Conservation (phyloP, 2,888 invertebrate genomes). For the Camponotus fellah region DNA sequence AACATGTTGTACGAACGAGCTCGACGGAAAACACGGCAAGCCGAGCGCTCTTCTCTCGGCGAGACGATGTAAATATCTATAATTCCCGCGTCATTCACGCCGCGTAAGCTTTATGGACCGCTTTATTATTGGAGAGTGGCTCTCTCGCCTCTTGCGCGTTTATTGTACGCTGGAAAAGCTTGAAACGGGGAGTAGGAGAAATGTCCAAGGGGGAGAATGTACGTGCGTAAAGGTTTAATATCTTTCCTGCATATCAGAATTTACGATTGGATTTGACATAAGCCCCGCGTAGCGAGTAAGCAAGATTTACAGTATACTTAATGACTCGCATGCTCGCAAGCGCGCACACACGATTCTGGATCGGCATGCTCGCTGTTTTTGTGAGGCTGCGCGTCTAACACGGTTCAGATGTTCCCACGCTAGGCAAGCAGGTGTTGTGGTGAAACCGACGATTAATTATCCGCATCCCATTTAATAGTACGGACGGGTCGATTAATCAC, state of each 20-base stretch:
- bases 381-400: constrained; percentile 47
- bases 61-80: constrained; percentile 51
- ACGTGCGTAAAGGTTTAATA: constrained; percentile 45
- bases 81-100: constrained; percentile 50
- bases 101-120: constrained; percentile 49
- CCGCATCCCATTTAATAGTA: constrained; percentile 56
- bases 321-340: constrained; percentile 33
- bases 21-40: constrained; percentile 4
- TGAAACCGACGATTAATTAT: constrained; percentile 56
- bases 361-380: constrained; percentile 43
- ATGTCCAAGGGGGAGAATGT: neutral
- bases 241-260: constrained; percentile 41
- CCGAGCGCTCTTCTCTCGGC: constrained; percentile 12
- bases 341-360: constrained; percentile 31
- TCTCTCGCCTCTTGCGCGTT: constrained; percentile 36
- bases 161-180: constrained; percentile 47
- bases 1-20: constrained; percentile 10
- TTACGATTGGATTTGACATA: constrained; percentile 55
- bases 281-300: constrained; percentile 41
- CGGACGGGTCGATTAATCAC: constrained; percentile 55
- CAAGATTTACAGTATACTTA: constrained; percentile 56
- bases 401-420: constrained; percentile 54
- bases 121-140: constrained; percentile 49
- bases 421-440: constrained; percentile 53
- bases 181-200: constrained; percentile 19